A percentile compares a stretch with the other conserved stretches of the same genome.
Conservation (phyloP, 2,888 invertebrate genomes). For the Hedya salicella region DNA sequence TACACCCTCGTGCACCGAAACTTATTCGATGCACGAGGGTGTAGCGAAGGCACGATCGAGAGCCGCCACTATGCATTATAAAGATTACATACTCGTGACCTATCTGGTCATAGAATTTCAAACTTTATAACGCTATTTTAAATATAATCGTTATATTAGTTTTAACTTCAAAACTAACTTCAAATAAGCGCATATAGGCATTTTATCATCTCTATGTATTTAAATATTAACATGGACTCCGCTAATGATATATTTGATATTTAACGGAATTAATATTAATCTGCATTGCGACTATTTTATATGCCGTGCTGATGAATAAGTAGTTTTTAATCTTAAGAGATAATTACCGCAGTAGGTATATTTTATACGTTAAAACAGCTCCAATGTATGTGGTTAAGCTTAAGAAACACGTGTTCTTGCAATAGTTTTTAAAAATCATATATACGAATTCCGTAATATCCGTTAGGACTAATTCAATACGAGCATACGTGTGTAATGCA, state of each 20-base stretch:
- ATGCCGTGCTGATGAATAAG: neutral
- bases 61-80: too few species aligned
- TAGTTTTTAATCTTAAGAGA: neutral
- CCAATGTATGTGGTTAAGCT: neutral
- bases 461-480: constrained; percentile 79
- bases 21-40: too few species aligned
- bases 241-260: neutral
- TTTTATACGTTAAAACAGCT: neutral
- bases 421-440: constrained; percentile 54
- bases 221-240: neutral
- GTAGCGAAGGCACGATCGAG: too few species aligned
- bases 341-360: neutral
- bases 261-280: neutral
- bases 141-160: neutral
- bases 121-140: too few species aligned
- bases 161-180: neutral
- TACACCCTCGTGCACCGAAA: too few species aligned
- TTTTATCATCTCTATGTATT: neutral
- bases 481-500: constrained; percentile 59
- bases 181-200: too few species aligned
- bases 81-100: too few species aligned
- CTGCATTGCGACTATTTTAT: neutral
- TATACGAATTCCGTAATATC: constrained; percentile 82
- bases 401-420: constrained; percentile 16
- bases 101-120: too few species aligned